These are phyloP conservation scores for Rhopalosiphum padi DNA, from an alignment of 1,140 invertebrate genomes.

Conservation along the genomic window DNA sequence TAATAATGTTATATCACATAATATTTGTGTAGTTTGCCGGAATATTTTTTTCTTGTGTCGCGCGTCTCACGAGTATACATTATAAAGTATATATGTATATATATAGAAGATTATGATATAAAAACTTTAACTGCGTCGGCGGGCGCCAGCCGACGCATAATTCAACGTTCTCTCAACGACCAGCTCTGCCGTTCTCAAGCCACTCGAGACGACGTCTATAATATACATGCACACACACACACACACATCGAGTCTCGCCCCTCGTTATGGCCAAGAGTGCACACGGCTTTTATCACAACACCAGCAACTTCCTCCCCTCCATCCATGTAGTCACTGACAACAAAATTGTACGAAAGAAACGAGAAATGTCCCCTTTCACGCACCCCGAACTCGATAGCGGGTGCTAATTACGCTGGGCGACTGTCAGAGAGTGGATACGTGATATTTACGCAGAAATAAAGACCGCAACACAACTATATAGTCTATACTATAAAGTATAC, in stretches of 20 bases:
- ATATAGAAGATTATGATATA: slow-evolving; percentile 9
- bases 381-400: background rate
- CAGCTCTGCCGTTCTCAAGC: background rate
- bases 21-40: background rate
- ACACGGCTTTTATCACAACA: background rate
- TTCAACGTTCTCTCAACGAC: slow-evolving; percentile 7
- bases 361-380: background rate
- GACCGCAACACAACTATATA: too few species aligned
- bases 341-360: background rate
- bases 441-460: slow-evolving; percentile 3
- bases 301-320: background rate
- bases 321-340: background rate
- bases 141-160: background rate
- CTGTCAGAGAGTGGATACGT: background rate
- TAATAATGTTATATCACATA: background rate
- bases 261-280: background rate
- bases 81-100: background rate
- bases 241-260: background rate
- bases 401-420: background rate
- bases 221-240: background rate
- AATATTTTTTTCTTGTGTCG: background rate
- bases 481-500: too few species aligned
- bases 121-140: background rate
- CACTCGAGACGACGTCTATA: slow-evolving; percentile 30
- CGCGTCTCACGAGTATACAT: background rate